Evolutionary conservation across 2,888 invertebrate genomes (phyloP).

Genomic region (Mechanitis messenoides): DNA sequence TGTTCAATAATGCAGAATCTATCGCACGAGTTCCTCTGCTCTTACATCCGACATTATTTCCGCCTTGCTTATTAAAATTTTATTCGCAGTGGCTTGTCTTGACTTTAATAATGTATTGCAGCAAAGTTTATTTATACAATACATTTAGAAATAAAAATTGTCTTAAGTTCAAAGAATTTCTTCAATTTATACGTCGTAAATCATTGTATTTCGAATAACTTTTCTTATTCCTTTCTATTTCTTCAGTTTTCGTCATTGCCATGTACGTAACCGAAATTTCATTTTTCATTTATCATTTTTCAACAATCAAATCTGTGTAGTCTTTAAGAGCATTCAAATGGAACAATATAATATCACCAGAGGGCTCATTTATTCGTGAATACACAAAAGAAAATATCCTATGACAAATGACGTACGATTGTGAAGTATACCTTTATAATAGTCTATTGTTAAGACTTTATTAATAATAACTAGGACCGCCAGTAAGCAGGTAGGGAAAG

Average conservation of each 20-base stretch:
- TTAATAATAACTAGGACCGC: too few species aligned
- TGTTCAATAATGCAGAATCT: constrained; percentile 3
- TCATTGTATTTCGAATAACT: too few species aligned
- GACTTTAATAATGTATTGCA: too few species aligned
- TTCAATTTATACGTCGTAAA: too few species aligned
- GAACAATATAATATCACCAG: constrained; percentile 3
- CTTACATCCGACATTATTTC: constrained; percentile 3
- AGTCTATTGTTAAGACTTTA: too few species aligned
- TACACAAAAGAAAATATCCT: background rate
- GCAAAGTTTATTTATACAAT: too few species aligned
- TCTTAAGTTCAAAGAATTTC: too few species aligned
- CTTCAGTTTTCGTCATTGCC: too few species aligned
- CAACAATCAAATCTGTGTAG: background rate
- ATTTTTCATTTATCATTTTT: constrained; percentile 2
- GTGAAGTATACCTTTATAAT: too few species aligned
- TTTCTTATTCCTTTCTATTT: too few species aligned
- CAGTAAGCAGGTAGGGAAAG: too few species aligned
- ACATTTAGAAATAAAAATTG: too few species aligned
- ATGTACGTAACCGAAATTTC: background rate
- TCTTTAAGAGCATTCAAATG: constrained; percentile 3
- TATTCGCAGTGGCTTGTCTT: background rate
- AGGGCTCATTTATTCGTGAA: background rate
- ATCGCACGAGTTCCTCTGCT: background rate
- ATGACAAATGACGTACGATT: background rate
- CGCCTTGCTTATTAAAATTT: background rate